Base-by-base conservation (phyloP, 2,113 vertebrate genomes). In the Gallinago jamesoni region DNA sequence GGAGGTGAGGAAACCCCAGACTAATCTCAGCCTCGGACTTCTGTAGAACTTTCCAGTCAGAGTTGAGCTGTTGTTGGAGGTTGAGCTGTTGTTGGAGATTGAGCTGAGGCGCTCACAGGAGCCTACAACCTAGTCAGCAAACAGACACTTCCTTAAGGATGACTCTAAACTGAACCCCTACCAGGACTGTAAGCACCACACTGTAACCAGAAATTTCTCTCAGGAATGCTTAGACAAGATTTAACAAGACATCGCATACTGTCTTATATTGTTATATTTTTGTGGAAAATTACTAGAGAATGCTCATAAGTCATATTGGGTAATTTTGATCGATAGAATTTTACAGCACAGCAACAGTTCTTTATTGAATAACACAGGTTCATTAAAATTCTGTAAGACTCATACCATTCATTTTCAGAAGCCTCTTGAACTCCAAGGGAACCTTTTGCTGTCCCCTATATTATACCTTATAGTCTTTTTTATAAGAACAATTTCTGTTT, bases 71-170 rank as follows among this genome's bases (percentile, higher is more conserved):
- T 3, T 23, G 3, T 35, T 87, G 14, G 35, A 25, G 23, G 52
- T 43, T 0, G 0, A 87, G 30, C 5, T 30, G 35, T 3, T 23
- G 3, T 35, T 87, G 14, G 35, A 25, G 23, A 56, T 43, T 0
- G 0, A 87, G 30, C 5, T 30, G 35, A 53, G 50, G 4, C 4
- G 4, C 14, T 78, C 31, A 7, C 14, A 73, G 52, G 24, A 75
- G 25, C 14, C 14, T 73, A 15, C 14, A 60, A 22, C 21, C 13
- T 68, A 17, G 12, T 0, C 7, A 9, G 21, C 33, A 77, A 81
- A 48, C 16, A 70, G 22, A 15, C 3, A 5, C 2, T 66, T 69
- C 9, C 8, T 81, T 24, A 81, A 20, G 37, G 25, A 13, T 82
- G 37, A 21, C 21, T 43, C 6, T 45, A 76, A 81, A 43, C 14